Evolutionary conservation across 2,797 vertebrate species (phyloP).

Genomic region (Babyrousa celebensis): DNA sequence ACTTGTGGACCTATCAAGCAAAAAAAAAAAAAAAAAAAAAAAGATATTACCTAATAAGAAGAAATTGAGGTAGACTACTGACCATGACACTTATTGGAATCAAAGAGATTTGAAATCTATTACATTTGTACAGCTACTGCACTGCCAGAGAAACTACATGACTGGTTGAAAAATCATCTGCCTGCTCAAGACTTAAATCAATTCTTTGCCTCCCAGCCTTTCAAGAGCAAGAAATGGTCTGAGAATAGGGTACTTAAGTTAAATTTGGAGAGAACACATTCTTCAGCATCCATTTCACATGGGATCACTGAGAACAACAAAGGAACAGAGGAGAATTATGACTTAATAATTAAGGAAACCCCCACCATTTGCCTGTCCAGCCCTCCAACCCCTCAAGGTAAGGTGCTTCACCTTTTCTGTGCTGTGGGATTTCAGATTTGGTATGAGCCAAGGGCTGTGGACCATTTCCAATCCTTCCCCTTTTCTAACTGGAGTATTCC

Average conservation of each 20-base stretch:
- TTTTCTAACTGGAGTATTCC: conserved; percentile 59
- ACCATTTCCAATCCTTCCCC: not conserved
- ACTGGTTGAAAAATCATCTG: not conserved
- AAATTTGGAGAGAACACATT: conserved; percentile 35
- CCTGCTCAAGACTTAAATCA: conserved; percentile 61
- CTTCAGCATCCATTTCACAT: not conserved
- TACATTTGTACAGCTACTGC: conserved; percentile 40
- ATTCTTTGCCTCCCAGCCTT: conserved; percentile 41
- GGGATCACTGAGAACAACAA: conserved; percentile 41
- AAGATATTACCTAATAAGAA: not conserved
- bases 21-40: not conserved
- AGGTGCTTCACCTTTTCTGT: conserved; percentile 16
- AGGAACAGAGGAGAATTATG: not conserved
- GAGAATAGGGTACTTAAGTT: conserved; percentile 48
- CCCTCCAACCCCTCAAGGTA: not conserved
- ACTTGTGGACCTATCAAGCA: too few species aligned
- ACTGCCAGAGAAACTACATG: conserved; percentile 51
- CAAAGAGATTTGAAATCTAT: conserved; percentile 61
- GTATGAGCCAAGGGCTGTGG: conserved; percentile 11
- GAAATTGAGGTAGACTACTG: not conserved
- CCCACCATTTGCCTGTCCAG: not conserved
- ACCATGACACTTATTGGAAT: conserved; percentile 65
- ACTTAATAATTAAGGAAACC: conserved; percentile 76
- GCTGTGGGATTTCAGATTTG: not conserved
- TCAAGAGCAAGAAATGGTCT: conserved; percentile 44